Base-by-base conservation (phyloP, 2,888 invertebrate species). In the Hyposoter dolosus region DNA sequence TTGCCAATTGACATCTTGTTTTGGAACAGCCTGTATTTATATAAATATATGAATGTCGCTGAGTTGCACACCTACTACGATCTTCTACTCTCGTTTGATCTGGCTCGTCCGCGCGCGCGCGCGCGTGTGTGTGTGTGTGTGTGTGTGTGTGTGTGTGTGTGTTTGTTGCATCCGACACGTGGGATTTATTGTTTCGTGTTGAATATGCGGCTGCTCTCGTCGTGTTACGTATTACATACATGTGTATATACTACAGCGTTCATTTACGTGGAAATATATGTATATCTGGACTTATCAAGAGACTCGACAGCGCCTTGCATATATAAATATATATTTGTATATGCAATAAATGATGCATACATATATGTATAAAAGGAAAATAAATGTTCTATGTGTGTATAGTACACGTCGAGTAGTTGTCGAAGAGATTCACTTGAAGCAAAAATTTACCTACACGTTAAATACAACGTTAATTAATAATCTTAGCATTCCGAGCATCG, bases 391-490 rank as follows among this genome's bases (percentile, higher is more conserved):
- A 89, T 89, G 88, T 85, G 88, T 74, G 79, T 69, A 82, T 40
- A 84, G 87, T 89, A 88, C 91, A 90, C 71, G 66, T n/a, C 28
- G 56, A 23, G 60, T 40, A 47, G 53, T 74, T 60, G 60, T 82
- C 74, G 82, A 69, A 65, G 78, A 50, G 82, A 79, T 82, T 75
- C 15, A 35, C 78, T 71, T 17, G 45, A 45, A 65, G 35, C 40
- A 85, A 82, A 79, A 82, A 82, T 79, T 63, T 79, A 35, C 45
- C 40, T 82, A 85, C 82, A 85, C 69, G 85, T 75, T 74, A 63
- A 82, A 82, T 85, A 82, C 82, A 82, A 68, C 69, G 68, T 82
- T 82, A 82, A 85, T 85, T 85, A 85, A 85, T 85, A 85, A 85
- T 79, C 82, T 69, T 43, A 47, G 78, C 82, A 75, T 82, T 79